Percentiles rank a stretch among this genome's conserved stretches.
phyloP scores from a whole-genome alignment of 2,113 vertebrate genomes.

The Benthochromis sp. region DNA sequence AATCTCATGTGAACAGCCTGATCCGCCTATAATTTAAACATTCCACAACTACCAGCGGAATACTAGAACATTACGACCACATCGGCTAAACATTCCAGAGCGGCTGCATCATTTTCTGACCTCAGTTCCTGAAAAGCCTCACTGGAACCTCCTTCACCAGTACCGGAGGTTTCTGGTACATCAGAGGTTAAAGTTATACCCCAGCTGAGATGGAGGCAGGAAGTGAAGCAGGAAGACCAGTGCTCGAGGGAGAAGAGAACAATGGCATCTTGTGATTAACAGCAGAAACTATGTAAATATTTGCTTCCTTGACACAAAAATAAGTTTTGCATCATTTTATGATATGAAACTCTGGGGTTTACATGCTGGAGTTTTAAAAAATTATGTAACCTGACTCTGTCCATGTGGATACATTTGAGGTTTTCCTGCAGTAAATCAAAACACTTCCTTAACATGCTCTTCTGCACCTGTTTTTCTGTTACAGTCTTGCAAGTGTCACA shows the following conservation, averaged over 20 bases:
- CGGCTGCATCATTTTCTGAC: neutral
- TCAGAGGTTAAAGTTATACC: neutral
- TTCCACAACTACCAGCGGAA: neutral
- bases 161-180: neutral
- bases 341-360: neutral
- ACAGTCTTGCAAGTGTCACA: neutral
- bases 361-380: neutral
- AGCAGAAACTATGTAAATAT: neutral
- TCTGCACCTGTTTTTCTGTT: neutral
- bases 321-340: neutral
- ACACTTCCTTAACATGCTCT: neutral
- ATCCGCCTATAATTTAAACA: neutral
- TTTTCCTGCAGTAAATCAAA: neutral
- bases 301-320: neutral
- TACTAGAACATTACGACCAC: neutral
- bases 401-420: neutral
- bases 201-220: slow-evolving; percentile 30
- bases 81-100: neutral
- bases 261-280: slow-evolving; percentile 17
- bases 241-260: slow-evolving; percentile 1
- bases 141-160: neutral
- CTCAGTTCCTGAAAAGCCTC: neutral
- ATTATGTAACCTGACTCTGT: neutral
- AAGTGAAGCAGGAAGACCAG: slow-evolving; percentile 46
- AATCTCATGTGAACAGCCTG: neutral